Evolutionary conservation across 2,113 vertebrate species (phyloP).

Genomic region (Gymnobelideus leadbeateri): DNA sequence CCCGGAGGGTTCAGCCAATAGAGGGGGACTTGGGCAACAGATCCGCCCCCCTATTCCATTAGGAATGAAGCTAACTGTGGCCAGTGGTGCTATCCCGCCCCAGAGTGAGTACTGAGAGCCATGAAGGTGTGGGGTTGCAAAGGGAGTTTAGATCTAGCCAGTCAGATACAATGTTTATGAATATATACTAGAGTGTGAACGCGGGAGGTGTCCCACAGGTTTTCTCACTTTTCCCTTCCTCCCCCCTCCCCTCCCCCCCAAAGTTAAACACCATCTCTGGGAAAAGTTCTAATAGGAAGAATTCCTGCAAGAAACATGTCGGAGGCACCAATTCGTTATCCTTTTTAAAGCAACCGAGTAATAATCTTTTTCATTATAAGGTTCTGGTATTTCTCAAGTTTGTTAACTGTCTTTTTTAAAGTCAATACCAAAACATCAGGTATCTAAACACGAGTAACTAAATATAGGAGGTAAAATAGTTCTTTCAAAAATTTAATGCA

Average conservation of each 20-base stretch:
- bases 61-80: not conserved
- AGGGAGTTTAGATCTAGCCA: not conserved
- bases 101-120: not conserved
- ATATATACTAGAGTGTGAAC: not conserved
- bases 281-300: not conserved
- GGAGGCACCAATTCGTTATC: not conserved
- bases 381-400: not conserved
- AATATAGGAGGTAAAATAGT: not conserved
- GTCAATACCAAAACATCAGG: not conserved
- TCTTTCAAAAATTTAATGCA: not conserved
- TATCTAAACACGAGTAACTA: not conserved
- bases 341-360: not conserved
- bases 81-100: not conserved
- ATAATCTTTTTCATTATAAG: constrained; percentile 12
- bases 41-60: constrained; percentile 65
- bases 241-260: too few species aligned
- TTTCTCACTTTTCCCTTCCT: not conserved
- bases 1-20: constrained; percentile 74
- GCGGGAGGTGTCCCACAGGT: not conserved
- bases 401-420: not conserved
- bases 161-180: not conserved
- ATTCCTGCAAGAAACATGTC: not conserved
- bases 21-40: constrained; percentile 56
- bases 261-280: constrained; percentile 15
- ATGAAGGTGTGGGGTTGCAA: not conserved